A percentile compares a stretch with the other conserved stretches of the same genome.
Conservation (phyloP, 2,797 vertebrate genomes). For the Sylvia borin region DNA sequence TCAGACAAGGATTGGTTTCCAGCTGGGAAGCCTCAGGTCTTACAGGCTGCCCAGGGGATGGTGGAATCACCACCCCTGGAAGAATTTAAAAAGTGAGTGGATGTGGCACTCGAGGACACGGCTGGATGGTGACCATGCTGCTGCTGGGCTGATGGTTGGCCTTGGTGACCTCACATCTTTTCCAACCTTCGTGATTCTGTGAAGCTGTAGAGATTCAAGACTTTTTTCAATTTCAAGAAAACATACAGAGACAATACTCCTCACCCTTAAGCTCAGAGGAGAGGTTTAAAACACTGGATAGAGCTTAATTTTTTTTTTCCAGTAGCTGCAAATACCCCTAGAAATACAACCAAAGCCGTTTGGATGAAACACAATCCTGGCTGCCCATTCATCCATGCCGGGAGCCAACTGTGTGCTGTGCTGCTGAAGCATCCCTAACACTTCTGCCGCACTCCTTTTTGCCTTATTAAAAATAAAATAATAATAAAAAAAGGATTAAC, state of each 20-base stretch:
- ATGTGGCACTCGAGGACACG: fast-evolving
- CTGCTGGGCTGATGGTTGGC: neutral
- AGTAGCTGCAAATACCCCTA: neutral
- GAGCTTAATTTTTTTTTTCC: neutral
- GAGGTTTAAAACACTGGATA: neutral
- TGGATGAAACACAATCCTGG: neutral
- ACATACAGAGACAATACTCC: neutral
- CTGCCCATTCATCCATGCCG: neutral
- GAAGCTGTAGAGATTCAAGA: neutral
- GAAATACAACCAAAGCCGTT: neutral
- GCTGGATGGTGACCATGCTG: fast-evolving
- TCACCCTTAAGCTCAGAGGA: neutral
- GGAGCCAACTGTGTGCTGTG: neutral
- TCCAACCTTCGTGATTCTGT: fast-evolving
- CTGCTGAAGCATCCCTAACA: neutral
- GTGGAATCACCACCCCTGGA: neutral
- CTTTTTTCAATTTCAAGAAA: neutral
- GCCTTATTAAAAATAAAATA: neutral
- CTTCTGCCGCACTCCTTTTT: neutral
- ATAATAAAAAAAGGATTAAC: neutral
- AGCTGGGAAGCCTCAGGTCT: neutral
- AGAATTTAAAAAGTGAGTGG: fast-evolving
- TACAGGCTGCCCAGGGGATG: neutral
- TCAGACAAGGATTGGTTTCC: neutral
- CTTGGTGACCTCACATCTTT: neutral